These are phyloP conservation scores for Sardina pilchardus DNA, from an alignment of 2,113 vertebrate species.

Conservation along the genomic window DNA sequence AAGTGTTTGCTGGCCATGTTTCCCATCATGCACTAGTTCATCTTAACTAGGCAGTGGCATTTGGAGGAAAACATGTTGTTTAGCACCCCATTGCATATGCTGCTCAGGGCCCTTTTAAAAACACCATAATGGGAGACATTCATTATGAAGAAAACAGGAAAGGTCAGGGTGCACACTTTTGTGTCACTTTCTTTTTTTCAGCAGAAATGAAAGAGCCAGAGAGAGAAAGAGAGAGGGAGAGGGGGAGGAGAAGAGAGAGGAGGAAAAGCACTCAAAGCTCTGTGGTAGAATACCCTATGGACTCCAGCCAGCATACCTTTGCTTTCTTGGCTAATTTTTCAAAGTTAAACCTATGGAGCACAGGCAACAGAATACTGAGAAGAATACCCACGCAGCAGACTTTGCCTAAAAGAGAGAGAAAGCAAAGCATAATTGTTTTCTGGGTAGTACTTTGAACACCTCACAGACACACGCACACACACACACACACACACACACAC, in stretches of 20 bases:
- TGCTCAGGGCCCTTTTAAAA: constrained; percentile 6
- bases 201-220: background rate
- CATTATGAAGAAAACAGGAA: constrained; percentile 5
- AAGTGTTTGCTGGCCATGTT: background rate
- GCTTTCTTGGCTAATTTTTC: constrained; percentile 31
- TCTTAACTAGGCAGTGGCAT: background rate
- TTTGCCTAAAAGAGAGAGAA: background rate
- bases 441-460: background rate
- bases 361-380: background rate
- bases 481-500: too few relatives aligned
- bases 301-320: constrained; percentile 29
- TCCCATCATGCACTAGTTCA: background rate
- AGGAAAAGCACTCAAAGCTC: constrained; percentile 5
- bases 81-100: constrained; percentile 15
- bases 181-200: constrained; percentile 15
- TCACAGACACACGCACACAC: background rate
- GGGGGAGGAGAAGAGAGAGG: background rate
- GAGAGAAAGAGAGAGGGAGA: background rate
- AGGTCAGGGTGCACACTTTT: constrained; percentile 19
- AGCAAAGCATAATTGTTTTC: background rate
- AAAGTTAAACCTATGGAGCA: constrained; percentile 21
- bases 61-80: constrained; percentile 20
- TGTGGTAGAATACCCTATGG: constrained; percentile 16
- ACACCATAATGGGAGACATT: constrained; percentile 12
- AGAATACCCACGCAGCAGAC: background rate